phyloP scores from a whole-genome alignment of 2,113 vertebrate species.

The Rhegmatorhina hoffmannsi region DNA sequence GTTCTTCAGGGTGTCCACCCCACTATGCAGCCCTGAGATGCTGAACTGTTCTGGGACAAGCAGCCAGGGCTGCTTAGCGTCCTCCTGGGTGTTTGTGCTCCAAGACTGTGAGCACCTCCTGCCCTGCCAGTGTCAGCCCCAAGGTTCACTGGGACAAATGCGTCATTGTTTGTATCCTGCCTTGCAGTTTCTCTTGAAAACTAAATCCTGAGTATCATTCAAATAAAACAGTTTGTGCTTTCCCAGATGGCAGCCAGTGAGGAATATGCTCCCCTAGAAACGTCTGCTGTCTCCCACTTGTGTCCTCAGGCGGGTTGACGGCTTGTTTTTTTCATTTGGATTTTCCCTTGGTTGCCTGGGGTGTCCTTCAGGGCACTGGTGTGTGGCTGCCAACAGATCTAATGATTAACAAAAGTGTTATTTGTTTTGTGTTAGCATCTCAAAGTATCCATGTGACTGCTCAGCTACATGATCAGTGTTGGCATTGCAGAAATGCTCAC shows the following conservation, averaged over 20 bases:
- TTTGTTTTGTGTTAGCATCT: background rate
- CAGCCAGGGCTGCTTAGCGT: background rate
- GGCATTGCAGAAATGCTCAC: background rate
- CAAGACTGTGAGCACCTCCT: background rate
- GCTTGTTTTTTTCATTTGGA: background rate
- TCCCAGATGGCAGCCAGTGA: background rate
- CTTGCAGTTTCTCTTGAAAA: background rate
- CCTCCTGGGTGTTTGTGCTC: background rate
- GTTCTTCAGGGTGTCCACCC: background rate
- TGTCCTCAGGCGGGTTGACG: background rate
- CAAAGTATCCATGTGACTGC: background rate
- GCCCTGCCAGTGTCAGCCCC: background rate
- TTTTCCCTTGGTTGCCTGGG: background rate
- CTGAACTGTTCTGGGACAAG: background rate
- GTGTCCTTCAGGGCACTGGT: background rate
- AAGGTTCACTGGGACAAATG: background rate
- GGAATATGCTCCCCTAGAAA: background rate
- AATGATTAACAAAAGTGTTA: background rate
- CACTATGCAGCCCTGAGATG: background rate
- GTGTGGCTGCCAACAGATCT: background rate
- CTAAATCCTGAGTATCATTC: background rate
- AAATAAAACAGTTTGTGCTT: background rate
- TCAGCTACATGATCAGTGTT: rapidly evolving
- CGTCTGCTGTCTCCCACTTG: rapidly evolving
- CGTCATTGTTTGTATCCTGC: background rate